Evolutionary conservation across 2,888 invertebrate species (phyloP).

Genomic region (Oxyteleia sp.): DNA sequence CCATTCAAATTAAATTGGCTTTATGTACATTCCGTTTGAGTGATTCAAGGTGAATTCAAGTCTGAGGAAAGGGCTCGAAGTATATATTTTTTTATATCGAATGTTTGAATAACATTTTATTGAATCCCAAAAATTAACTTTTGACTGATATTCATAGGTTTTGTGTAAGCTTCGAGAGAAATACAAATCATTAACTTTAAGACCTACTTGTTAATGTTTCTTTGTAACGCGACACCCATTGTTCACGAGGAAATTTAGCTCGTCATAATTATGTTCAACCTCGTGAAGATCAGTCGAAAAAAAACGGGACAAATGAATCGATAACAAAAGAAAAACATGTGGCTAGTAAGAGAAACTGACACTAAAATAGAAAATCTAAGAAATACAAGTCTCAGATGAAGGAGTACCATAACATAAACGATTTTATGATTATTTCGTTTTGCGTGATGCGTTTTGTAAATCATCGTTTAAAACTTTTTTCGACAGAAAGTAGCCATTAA

Average conservation of each 20-base stretch:
- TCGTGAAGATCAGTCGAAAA: conserved; percentile 15
- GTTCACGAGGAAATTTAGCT: conserved; percentile 21
- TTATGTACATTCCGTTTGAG: no score
- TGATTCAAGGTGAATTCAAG: no score
- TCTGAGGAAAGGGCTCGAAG: no score
- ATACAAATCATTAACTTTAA: conserved; percentile 22
- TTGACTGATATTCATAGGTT: no score
- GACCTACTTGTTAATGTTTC: conserved; percentile 26
- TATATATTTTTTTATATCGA: no score
- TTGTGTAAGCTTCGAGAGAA: no score
- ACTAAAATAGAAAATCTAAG: conserved; percentile 36
- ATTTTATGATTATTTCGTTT: conserved; percentile 28
- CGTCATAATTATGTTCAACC: conserved; percentile 13
- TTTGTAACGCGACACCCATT: conserved; percentile 31
- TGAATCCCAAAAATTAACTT: no score
- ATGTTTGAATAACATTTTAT: no score
- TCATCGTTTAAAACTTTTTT: conserved; percentile 21
- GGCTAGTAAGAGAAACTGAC: conserved; percentile 19
- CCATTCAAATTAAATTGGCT: no score
- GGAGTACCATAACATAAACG: conserved; percentile 26
- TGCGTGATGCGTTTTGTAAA: conserved; percentile 26
- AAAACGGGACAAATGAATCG: conserved; percentile 7
- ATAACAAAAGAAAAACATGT: conserved; percentile 32
- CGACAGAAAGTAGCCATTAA: conserved; percentile 27
- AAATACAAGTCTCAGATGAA: conserved; percentile 8